Evolutionary conservation across 2,113 vertebrate species (phyloP).

Genomic region (Kryptolebias marmoratus): DNA sequence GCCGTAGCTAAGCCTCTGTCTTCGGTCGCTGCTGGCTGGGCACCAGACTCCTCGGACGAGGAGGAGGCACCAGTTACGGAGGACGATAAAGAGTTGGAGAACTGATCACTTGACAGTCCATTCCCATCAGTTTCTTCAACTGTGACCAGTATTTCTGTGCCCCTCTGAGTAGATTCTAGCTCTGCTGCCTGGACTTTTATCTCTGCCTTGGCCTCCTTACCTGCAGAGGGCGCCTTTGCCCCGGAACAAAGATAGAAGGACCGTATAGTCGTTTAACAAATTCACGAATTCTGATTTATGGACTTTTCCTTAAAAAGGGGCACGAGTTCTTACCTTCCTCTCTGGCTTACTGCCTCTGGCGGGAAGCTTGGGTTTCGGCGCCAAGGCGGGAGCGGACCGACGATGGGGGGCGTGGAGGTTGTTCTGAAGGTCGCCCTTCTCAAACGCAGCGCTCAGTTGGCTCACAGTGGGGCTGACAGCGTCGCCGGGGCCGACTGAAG

Average conservation of each 20-base stretch:
- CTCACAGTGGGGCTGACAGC: conserved; percentile 96
- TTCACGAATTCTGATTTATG: neutral
- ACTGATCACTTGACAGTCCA: conserved; percentile 47
- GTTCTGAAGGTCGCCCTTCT: conserved; percentile 88
- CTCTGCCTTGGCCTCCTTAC: conserved; percentile 35
- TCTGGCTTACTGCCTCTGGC: conserved; percentile 71
- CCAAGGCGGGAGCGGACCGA: conserved; percentile 63
- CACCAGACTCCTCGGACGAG: conserved; percentile 33
- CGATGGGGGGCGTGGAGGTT: conserved; percentile 85
- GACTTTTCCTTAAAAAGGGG: neutral
- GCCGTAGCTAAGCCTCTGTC: conserved; percentile 51
- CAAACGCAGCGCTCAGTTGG: conserved; percentile 94
- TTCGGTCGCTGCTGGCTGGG: conserved; percentile 27
- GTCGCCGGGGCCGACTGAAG: conserved; percentile 67
- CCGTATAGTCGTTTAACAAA: neutral
- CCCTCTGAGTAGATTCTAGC: neutral
- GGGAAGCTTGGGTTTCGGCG: conserved; percentile 70
- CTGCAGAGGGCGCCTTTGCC: conserved; percentile 53
- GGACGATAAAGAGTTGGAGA: conserved; percentile 48
- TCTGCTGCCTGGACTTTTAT: conserved; percentile 19
- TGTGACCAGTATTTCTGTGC: neutral
- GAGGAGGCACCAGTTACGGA: conserved; percentile 42
- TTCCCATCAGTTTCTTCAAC: conserved; percentile 38
- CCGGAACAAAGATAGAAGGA: conserved; percentile 38
- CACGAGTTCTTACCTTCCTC: conserved; percentile 73